Conservation (phyloP, 2,113 vertebrate species). For the Loxodonta africana region DNA sequence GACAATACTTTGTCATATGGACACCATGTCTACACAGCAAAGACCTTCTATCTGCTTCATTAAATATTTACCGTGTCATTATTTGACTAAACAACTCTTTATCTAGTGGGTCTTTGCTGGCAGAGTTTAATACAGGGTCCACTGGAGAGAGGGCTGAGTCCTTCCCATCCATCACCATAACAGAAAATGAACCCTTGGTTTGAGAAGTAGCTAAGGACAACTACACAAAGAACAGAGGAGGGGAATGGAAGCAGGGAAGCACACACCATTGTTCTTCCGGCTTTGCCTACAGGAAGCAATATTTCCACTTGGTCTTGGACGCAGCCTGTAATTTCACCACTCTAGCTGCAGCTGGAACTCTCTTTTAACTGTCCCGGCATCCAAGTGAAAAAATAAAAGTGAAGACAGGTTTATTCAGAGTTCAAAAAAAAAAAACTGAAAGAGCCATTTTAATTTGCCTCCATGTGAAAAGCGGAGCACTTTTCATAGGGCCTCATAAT, state of each 20-base stretch:
- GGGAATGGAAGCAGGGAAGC: conserved; percentile 40
- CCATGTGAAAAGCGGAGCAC: conserved; percentile 83
- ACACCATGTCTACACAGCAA: neutral
- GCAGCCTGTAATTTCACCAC: conserved; percentile 88
- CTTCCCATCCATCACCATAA: conserved; percentile 32
- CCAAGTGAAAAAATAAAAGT: conserved; percentile 81
- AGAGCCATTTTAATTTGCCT: conserved; percentile 86
- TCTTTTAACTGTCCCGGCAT: conserved; percentile 86
- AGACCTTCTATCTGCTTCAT: neutral
- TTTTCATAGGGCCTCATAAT: conserved; percentile 81
- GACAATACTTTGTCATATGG: neutral
- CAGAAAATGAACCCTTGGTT: conserved; percentile 64
- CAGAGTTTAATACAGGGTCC: neutral
- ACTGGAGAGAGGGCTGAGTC: neutral
- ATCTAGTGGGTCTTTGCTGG: neutral
- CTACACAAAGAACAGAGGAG: conserved; percentile 31
- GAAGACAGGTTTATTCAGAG: conserved; percentile 88
- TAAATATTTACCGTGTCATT: conserved; percentile 17
- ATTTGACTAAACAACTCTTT: conserved; percentile 1
- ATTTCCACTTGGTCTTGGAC: conserved; percentile 83
- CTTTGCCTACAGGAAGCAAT: conserved; percentile 83
- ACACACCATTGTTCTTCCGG: conserved; percentile 76
- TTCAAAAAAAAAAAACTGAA: conserved; percentile 71
- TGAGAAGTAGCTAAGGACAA: conserved; percentile 21
- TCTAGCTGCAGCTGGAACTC: conserved; percentile 87